Conservation (phyloP, 2,888 invertebrate genomes). For the Tetropium fuscum region DNA sequence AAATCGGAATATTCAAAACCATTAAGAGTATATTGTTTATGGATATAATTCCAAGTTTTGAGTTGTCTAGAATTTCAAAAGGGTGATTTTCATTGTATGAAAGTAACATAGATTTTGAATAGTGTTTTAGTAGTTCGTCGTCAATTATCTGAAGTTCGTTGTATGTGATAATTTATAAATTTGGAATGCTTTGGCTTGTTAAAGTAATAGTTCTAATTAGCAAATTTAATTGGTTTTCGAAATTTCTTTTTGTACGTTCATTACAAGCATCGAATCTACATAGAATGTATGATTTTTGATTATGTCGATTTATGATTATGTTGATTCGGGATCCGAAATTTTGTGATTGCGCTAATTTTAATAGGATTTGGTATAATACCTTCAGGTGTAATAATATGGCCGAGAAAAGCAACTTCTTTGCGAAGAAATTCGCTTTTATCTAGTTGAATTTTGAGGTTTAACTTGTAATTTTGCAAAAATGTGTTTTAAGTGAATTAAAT, state of each 20-base stretch:
- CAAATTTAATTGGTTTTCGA: background rate
- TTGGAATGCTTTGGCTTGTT: background rate
- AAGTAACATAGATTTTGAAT: constrained; percentile 6
- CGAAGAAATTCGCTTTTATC: constrained; percentile 24
- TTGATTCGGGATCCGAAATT: constrained; percentile 33
- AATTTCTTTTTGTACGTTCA: background rate
- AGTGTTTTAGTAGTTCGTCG: background rate
- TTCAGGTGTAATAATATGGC: constrained; percentile 23
- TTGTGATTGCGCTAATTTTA: constrained; percentile 18
- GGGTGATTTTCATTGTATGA: constrained; percentile 11
- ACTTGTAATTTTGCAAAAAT: constrained; percentile 25
- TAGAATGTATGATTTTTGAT: background rate
- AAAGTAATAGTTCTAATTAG: background rate
- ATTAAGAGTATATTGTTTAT: constrained; percentile 3
- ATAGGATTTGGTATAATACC: constrained; percentile 23
- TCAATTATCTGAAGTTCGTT: constrained; percentile 2
- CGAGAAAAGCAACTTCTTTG: constrained; percentile 35
- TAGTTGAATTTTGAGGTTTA: constrained; percentile 30
- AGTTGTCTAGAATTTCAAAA: constrained; percentile 13
- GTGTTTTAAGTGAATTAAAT: constrained; percentile 21
- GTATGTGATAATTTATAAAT: background rate
- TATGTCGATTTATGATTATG: background rate
- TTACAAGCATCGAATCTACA: background rate
- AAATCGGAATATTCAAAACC: constrained; percentile 13
- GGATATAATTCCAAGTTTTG: constrained; percentile 13